A percentile compares a stretch with the other conserved stretches of the same genome.
Evolutionary conservation across 2,888 invertebrate species (phyloP).

Genomic region (Mystacides longicornis): DNA sequence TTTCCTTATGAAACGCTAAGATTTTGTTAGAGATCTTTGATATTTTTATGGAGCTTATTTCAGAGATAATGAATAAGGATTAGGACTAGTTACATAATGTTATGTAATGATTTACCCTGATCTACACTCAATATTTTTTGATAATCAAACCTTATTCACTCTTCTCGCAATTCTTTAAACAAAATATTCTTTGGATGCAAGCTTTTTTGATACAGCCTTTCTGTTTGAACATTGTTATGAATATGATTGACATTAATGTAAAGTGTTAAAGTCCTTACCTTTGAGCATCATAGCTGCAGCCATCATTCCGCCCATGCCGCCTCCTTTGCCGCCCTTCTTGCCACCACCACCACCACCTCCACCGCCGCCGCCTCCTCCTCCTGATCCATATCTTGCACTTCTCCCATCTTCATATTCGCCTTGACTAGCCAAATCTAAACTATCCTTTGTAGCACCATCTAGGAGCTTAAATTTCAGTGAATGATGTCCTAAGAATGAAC

Average conservation of each 20-base stretch:
- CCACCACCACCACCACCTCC: constrained; percentile 30
- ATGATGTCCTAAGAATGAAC: constrained; percentile 65
- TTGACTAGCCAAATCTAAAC: constrained; percentile 42
- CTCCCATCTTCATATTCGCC: constrained; percentile 51
- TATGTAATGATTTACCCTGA: no score
- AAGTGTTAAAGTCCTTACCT: constrained; percentile 36
- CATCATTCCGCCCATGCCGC: constrained; percentile 38
- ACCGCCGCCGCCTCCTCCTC: constrained; percentile 40
- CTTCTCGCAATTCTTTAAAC: no score
- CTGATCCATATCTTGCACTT: constrained; percentile 38
- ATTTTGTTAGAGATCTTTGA: no score
- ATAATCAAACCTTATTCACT: no score
- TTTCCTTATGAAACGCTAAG: no score
- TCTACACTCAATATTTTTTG: no score
- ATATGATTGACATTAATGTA: background rate
- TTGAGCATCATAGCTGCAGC: constrained; percentile 58
- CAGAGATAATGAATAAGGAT: no score
- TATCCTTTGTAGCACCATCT: constrained; percentile 54
- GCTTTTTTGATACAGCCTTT: no score
- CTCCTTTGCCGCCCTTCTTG: constrained; percentile 33
- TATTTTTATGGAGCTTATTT: no score
- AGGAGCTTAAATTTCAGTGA: constrained; percentile 64
- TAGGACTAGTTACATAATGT: no score
- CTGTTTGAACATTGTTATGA: no score
- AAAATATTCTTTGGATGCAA: no score